Conservation (phyloP, 1,140 invertebrate species). For the Aphelinus atriplicis region DNA sequence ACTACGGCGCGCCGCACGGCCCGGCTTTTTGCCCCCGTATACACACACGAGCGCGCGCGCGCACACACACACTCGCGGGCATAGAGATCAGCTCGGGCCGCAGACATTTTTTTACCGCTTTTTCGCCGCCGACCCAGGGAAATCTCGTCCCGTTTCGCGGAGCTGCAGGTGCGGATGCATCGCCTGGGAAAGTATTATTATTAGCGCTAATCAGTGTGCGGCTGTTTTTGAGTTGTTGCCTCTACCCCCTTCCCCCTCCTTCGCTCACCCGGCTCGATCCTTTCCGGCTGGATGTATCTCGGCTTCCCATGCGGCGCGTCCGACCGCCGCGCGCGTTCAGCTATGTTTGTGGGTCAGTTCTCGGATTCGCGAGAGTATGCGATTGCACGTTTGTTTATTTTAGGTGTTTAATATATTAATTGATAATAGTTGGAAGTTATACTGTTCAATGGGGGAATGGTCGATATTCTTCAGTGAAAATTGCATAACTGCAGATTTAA, state of each 20-base stretch:
- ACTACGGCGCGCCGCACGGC: no score
- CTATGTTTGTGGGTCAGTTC: no score
- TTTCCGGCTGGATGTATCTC: neutral
- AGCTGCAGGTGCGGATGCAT: conserved; percentile 4
- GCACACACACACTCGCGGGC: neutral
- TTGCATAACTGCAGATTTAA: no score
- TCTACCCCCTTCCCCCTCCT: neutral
- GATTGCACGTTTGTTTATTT: no score
- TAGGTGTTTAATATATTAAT: no score
- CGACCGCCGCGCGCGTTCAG: no score
- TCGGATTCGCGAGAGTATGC: no score
- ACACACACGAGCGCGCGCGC: neutral
- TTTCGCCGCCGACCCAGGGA: conserved; percentile 18
- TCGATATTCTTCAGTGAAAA: no score
- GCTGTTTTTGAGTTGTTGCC: neutral
- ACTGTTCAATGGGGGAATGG: no score
- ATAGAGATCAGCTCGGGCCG: conserved; percentile 24
- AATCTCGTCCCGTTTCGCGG: conserved; percentile 21
- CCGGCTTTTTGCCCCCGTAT: neutral
- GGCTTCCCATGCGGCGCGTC: no score
- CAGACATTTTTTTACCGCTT: conserved; percentile 26
- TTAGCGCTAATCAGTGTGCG: conserved; percentile 10
- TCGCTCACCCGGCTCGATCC: conserved; percentile 4
- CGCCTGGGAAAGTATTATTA: conserved; percentile 33
- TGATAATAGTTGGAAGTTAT: no score